phyloP scores from a whole-genome alignment of 1,140 invertebrate species.

The Hycleus cichorii region DNA sequence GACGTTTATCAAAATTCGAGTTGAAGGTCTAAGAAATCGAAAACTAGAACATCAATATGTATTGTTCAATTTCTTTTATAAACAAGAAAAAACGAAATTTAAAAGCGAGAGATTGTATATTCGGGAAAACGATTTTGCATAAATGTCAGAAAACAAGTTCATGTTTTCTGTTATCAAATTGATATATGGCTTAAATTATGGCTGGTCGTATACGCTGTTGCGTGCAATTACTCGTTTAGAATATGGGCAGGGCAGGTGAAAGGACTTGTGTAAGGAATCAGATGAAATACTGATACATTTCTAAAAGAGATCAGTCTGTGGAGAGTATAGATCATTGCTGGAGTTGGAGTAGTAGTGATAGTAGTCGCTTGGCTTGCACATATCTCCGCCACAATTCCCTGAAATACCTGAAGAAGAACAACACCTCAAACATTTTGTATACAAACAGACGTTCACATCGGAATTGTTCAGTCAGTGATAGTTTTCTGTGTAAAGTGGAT shows the following conservation, averaged over 20 bases:
- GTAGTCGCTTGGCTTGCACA: not conserved
- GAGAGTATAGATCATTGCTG: slow-evolving; percentile 2
- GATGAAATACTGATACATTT: slow-evolving; percentile 33
- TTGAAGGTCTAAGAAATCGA: not conserved
- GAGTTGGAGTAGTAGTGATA: too few species aligned
- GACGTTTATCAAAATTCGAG: not conserved
- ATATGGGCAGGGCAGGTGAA: slow-evolving; percentile 30
- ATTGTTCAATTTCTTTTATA: not conserved
- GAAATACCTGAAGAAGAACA: too few species aligned
- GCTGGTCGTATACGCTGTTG: slow-evolving; percentile 3
- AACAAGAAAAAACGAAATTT: too few species aligned
- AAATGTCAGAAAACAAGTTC: slow-evolving; percentile 12
- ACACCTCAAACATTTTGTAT: too few species aligned
- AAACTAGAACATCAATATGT: not conserved
- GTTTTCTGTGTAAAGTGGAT: slow-evolving; percentile 20
- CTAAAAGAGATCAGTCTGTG: slow-evolving; percentile 31
- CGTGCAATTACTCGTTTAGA: slow-evolving; percentile 13
- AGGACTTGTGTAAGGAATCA: slow-evolving; percentile 26
- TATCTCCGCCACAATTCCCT: slow-evolving; percentile 1
- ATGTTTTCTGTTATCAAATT: slow-evolving; percentile 10
- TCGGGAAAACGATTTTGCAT: slow-evolving; percentile 3
- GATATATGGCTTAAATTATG: slow-evolving; percentile 1
- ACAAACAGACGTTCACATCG: not conserved
- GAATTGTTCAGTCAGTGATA: slow-evolving; percentile 22
- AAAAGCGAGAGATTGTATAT: not conserved